Conservation (phyloP, 1,140 invertebrate genomes). For the Cardiocondyla obscurior region DNA sequence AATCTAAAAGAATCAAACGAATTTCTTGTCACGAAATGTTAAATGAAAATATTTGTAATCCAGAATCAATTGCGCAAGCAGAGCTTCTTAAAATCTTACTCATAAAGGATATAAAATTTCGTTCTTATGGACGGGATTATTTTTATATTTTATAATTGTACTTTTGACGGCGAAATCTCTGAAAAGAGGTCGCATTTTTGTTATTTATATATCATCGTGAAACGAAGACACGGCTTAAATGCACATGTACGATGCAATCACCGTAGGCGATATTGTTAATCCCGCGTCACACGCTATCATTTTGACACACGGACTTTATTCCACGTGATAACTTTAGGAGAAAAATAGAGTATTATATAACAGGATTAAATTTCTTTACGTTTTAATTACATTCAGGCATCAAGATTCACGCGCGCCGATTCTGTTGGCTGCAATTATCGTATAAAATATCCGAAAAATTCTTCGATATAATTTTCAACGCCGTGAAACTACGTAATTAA, state of each 20-base stretch:
- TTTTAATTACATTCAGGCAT: slow-evolving; percentile 23
- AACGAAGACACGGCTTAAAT: slow-evolving; percentile 34
- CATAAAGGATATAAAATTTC: not conserved
- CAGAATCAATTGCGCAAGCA: not conserved
- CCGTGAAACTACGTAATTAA: not conserved
- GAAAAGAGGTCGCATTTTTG: not conserved
- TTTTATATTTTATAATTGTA: not conserved
- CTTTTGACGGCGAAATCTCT: not conserved
- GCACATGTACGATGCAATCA: slow-evolving; percentile 60
- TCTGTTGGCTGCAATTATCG: not conserved
- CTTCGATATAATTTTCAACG: slow-evolving; percentile 3
- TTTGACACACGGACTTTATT: slow-evolving; percentile 42
- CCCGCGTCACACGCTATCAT: slow-evolving; percentile 39
- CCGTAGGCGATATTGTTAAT: slow-evolving; percentile 56
- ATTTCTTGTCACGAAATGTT: not conserved
- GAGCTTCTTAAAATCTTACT: not conserved
- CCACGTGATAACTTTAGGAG: not conserved
- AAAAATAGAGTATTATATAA: slow-evolving; percentile 14
- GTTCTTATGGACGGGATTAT: no score
- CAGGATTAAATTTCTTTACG: slow-evolving; percentile 16
- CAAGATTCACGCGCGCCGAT: not conserved
- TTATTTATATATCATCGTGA: slow-evolving; percentile 29
- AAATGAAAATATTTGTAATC: not conserved
- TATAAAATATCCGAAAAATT: not conserved
- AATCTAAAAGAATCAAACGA: not conserved